These are phyloP conservation scores for Aegithalos caudatus DNA, from an alignment of 2,113 vertebrate genomes.

Conservation along the genomic window DNA sequence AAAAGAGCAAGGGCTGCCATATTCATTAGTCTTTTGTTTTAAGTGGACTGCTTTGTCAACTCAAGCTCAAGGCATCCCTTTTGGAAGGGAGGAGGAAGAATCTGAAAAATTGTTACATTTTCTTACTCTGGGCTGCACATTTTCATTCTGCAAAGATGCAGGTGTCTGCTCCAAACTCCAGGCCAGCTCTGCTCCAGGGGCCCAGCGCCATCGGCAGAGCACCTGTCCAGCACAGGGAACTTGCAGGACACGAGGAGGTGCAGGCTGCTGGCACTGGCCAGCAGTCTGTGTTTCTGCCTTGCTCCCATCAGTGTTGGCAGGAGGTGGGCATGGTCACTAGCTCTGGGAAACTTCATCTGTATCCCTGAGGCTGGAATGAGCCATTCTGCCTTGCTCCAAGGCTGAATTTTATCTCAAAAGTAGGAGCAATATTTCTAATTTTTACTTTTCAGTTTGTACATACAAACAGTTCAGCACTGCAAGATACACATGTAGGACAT, in stretches of 20 bases:
- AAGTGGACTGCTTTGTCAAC: neutral
- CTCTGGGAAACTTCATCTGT: neutral
- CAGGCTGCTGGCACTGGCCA: neutral
- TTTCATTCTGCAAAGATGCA: neutral
- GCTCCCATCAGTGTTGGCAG: rapidly evolving
- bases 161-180: neutral
- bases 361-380: neutral
- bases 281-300: neutral
- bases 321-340: neutral
- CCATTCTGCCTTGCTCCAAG: rapidly evolving
- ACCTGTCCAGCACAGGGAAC: rapidly evolving
- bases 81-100: neutral
- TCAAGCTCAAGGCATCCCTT: neutral
- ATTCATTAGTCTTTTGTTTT: slow-evolving; percentile 10
- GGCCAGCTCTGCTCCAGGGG: neutral
- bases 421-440: neutral
- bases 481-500: neutral
- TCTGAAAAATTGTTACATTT: neutral
- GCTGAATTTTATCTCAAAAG: neutral
- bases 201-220: neutral
- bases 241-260: rapidly evolving
- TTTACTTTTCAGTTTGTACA: neutral
- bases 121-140: neutral
- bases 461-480: neutral
- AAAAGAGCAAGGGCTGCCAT: neutral